Conservation (phyloP, 1,140 invertebrate species). For the Batillaria attramentaria region DNA sequence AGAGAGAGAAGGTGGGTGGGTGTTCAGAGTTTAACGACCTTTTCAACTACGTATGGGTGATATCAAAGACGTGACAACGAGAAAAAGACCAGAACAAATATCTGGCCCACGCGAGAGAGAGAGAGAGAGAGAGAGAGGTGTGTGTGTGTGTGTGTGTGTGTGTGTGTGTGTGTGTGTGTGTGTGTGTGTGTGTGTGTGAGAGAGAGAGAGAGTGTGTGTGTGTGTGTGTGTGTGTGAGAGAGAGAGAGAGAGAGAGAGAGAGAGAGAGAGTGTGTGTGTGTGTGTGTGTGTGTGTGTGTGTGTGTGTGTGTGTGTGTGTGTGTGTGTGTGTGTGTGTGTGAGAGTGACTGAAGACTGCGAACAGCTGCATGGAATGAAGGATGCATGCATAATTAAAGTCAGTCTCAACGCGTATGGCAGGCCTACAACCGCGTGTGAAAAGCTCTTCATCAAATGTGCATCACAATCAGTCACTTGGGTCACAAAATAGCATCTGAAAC, state of each 20-base stretch:
- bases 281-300: background rate
- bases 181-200: background rate
- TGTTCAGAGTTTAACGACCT: background rate
- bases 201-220: background rate
- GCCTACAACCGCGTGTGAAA: background rate
- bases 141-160: constrained; percentile 18
- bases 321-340: constrained; percentile 23
- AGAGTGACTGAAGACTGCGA: background rate
- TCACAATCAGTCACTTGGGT: background rate
- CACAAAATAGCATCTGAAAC: background rate
- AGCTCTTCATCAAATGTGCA: background rate
- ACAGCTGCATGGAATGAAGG: background rate
- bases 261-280: background rate
- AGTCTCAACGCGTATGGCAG: background rate
- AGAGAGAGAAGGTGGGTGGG: background rate
- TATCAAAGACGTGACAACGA: background rate
- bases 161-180: constrained; percentile 7
- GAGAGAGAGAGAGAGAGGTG: constrained; percentile 14
- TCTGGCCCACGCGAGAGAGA: background rate
- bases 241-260: background rate
- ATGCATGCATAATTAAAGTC: background rate
- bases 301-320: constrained; percentile 4
- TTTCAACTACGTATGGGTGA: background rate
- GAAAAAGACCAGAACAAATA: background rate
- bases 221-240: constrained; percentile 3